A percentile compares a stretch with the other conserved stretches of the same genome.
Conservation (phyloP, 37 sponge, comb jelly and placozoan genomes). For the Ephydatia muelleri region DNA sequence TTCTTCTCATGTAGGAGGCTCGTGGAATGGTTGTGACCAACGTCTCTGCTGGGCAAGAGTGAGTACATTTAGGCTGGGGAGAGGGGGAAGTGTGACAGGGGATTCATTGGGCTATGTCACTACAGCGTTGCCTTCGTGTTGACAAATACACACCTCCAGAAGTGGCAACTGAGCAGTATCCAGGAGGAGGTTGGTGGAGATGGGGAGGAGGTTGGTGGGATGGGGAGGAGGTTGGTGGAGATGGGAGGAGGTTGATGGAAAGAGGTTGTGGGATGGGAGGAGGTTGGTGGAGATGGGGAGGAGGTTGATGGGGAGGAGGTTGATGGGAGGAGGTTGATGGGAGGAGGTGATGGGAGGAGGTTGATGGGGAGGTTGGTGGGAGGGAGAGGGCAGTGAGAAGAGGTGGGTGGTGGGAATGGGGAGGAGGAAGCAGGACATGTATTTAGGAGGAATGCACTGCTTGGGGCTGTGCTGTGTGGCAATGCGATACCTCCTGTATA, state of each 20-base stretch:
- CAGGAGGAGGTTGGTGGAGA: conserved; percentile 18
- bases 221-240: neutral
- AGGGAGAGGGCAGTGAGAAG: too few species aligned
- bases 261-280: neutral
- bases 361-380: too few species aligned
- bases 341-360: neutral
- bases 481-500: too few species aligned
- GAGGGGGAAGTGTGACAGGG: neutral
- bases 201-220: neutral
- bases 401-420: too few species aligned
- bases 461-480: too few species aligned
- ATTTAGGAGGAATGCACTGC: too few species aligned
- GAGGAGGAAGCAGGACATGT: too few species aligned
- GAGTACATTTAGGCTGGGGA: neutral
- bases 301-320: neutral
- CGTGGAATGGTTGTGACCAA: neutral
- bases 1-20: neutral
- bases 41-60: neutral
- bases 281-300: neutral
- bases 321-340: too few species aligned
- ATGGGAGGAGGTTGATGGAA: neutral
- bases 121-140: conserved; percentile 16
- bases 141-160: conserved; percentile 43
- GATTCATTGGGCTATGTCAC: neutral
- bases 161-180: conserved; percentile 25